These are phyloP conservation scores for Rhizomys pruinosus DNA, from an alignment of 2,113 vertebrate species.

Conservation along the genomic window DNA sequence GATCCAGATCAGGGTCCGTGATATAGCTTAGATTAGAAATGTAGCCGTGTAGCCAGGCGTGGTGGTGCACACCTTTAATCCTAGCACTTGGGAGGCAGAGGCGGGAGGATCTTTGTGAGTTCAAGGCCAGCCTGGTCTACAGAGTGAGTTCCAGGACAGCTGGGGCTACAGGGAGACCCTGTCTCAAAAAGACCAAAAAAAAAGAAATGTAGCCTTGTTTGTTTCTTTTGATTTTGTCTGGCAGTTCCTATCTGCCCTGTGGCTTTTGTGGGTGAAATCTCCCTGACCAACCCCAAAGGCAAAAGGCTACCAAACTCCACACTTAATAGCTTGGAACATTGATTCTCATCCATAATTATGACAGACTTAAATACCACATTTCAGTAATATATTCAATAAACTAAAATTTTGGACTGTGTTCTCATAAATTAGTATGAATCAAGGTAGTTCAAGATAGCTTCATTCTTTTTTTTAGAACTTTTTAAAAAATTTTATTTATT, in stretches of 20 bases:
- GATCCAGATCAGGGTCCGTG: constrained; percentile 2
- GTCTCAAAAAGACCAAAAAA: too few species aligned
- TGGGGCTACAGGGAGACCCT: too few species aligned
- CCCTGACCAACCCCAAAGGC: background rate
- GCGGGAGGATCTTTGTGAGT: too few species aligned
- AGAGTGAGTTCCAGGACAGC: too few species aligned
- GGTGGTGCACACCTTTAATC: too few species aligned
- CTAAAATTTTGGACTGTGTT: background rate
- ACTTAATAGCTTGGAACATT: background rate
- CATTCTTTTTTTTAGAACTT: too few species aligned
- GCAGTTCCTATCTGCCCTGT: background rate
- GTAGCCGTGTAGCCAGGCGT: too few species aligned
- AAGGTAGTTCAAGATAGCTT: background rate
- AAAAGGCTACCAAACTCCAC: background rate
- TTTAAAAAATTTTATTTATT: too few species aligned
- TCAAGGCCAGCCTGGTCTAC: too few species aligned
- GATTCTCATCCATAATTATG: background rate
- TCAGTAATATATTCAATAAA: constrained; percentile 25
- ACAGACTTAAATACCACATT: background rate
- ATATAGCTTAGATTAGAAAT: background rate
- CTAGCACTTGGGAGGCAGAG: too few species aligned
- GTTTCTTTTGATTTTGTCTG: background rate
- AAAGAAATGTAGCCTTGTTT: too few species aligned
- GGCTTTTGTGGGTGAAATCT: background rate
- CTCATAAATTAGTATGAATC: constrained; percentile 40